Evolutionary conservation across 2,888 invertebrate species (phyloP).

Genomic region (Parochlus steinenii): DNA sequence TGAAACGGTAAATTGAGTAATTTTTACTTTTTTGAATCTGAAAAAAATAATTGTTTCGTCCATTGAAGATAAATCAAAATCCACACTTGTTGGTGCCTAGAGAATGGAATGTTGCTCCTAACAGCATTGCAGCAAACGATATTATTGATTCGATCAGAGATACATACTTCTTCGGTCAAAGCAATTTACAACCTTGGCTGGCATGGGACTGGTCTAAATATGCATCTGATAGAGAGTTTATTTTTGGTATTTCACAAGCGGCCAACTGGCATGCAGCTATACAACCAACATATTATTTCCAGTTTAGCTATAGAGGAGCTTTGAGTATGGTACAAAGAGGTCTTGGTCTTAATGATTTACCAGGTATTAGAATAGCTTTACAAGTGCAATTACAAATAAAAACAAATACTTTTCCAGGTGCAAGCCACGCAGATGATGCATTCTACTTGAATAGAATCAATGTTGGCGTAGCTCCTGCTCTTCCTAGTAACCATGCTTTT

Average conservation of each 20-base stretch:
- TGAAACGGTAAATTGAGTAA: too few species aligned
- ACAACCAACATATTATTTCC: slow-evolving; percentile 9
- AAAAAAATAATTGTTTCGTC: too few species aligned
- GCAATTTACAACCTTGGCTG: not conserved
- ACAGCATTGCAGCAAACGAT: not conserved
- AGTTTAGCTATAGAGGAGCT: slow-evolving; percentile 6
- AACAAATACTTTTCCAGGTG: too few species aligned
- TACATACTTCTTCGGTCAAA: slow-evolving; percentile 5
- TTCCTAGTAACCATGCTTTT: not conserved
- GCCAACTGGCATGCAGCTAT: slow-evolving; percentile 1
- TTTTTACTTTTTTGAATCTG: too few species aligned
- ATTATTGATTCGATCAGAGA: slow-evolving; percentile 7
- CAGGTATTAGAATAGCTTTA: too few species aligned
- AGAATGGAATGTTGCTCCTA: slow-evolving; percentile 9
- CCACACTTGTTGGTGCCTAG: slow-evolving; percentile 7
- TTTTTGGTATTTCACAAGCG: slow-evolving; percentile 6
- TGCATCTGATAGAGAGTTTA: slow-evolving; percentile 10
- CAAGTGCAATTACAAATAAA: too few species aligned
- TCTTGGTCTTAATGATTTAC: not conserved
- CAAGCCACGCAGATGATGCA: slow-evolving; percentile 8
- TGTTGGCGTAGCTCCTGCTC: not conserved
- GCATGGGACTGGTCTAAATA: slow-evolving; percentile 1
- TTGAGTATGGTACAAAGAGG: not conserved
- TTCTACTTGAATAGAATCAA: slow-evolving; percentile 5
- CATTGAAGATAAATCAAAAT: slow-evolving; percentile 9